Evolutionary conservation across 2,888 invertebrate species (phyloP), one percentile per base, ranked within the genome.

Genomic region (Melinaea menophilus): DNA sequence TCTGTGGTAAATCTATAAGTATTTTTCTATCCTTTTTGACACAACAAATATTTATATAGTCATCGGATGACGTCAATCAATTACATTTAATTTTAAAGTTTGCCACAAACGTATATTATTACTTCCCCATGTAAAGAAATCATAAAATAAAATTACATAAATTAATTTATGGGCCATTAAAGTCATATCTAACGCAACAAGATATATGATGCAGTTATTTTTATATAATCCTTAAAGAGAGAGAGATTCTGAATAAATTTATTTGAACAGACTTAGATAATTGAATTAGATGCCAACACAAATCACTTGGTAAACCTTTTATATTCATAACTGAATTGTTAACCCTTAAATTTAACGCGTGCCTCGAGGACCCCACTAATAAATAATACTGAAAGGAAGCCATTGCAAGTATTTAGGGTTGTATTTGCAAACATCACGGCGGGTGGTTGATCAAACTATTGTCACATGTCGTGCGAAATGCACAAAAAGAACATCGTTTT

Each of bases 391-490:
- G 58, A 62, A 61, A 62, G 67, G 55, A 22, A 57, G 13, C 55
- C 59, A 31, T 61, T 22, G 22, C 22, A 31, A 56, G 34, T 60
- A 31, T 12, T 47, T 46, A 56, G 64, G 61, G 60, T 51, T 55
- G 48, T 82, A 80, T 87, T 86, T 82, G 84, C 79, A 82, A 84
- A 85, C 80, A 81, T 64, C 72, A 63, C 83, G 22, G 71, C 84
- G 86, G 88, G 89, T 79, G 84, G 86, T 73, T 86, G 90, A 89
- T 89, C 84, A 76, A 71, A 55, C 79, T 73, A 85, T 89, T 89
- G 88, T 89, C 63, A 60, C 66, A 64, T 56, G 66, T 65, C 72
- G 70, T 71, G 70, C 68, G 73, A 73, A 73, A 75, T 59, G 56
- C 54, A 67, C 63, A 58, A 72, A 70, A 69, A 67, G 65, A 65